Evolutionary conservation across 2,888 invertebrate genomes (phyloP), one percentile per base, ranked within the genome.

Genomic region (Carterocephalus palaemon): DNA sequence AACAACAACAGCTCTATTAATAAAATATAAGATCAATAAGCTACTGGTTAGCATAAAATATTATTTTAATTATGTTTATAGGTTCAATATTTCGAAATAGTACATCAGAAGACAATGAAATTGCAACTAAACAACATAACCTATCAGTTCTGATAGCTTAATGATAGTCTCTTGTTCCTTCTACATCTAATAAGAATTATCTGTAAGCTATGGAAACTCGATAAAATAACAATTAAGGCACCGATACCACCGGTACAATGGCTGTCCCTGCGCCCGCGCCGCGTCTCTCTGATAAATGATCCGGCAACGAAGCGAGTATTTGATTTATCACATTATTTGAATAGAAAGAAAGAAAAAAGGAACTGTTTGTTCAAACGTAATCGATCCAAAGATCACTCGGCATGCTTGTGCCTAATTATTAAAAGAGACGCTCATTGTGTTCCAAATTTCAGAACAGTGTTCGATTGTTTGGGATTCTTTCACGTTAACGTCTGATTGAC

Each of bases 171-270:
- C n/a, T n/a, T n/a, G n/a, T n/a, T n/a, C n/a, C n/a, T n/a, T n/a
- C n/a, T n/a, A n/a, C 64, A 67, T 70, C 73, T 78, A 77, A 78
- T 79, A 79, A 80, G 71, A 59, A 67, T 60, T 68, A 66, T 69
- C 70, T 71, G 73, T 72, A 73, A 57, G 75, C 76, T 75, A 75
- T 80, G 75, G 72, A 73, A 54, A 75, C 75, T 67, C 74, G 81
- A 83, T 83, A 84, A 82, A 81, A 80, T 83, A 82, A 82, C 81
- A 84, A 84, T 84, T 83, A 84, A 81, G 78, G 67, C 67, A 70
- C 68, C 74, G 70, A 78, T 80, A 82, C 79, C 73, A 75, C 70
- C 66, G 67, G 60, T 68, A 80, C 80, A 79, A 79, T 79, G 64
- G 51, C 61, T 64, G 60, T 61, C 48, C 62, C 61, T 74, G 75